Conservation (phyloP, 2,797 vertebrate genomes). For the Macrochelys suwanniensis region DNA sequence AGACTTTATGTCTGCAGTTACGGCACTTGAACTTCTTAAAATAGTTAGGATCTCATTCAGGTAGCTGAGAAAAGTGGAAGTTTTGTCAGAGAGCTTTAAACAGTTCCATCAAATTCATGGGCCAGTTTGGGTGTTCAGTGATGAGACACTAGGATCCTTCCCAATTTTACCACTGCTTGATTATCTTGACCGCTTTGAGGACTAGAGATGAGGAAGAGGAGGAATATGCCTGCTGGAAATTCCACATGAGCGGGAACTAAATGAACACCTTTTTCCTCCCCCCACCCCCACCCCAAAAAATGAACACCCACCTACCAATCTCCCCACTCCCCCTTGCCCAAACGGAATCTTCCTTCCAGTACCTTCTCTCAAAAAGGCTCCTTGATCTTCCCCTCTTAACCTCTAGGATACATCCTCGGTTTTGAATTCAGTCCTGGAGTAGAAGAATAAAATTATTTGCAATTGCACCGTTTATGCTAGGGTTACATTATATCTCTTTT, state of each 20-base stretch:
- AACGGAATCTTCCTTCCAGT: neutral
- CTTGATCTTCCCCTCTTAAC: neutral
- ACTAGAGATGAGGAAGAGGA: neutral
- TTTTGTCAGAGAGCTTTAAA: neutral
- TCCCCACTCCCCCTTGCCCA: conserved; percentile 10
- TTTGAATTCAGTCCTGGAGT: neutral
- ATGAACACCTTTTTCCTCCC: neutral
- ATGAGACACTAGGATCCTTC: neutral
- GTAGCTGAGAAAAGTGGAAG: neutral
- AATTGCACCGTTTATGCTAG: neutral
- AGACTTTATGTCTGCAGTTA: neutral
- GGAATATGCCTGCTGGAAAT: neutral
- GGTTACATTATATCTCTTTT: neutral
- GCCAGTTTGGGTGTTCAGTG: neutral
- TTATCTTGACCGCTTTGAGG: neutral
- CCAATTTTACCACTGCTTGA: neutral
- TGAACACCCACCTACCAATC: neutral
- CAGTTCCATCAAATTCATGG: neutral
- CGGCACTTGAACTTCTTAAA: neutral
- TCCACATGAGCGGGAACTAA: neutral
- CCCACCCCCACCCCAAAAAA: neutral
- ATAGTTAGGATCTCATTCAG: neutral
- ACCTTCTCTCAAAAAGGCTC: neutral
- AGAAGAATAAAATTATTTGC: neutral
- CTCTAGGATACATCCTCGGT: neutral